A percentile compares a stretch with the other conserved stretches of the same genome.
Evolutionary conservation across 2,888 invertebrate genomes (phyloP).

Genomic region (Carterocephalus palaemon): DNA sequence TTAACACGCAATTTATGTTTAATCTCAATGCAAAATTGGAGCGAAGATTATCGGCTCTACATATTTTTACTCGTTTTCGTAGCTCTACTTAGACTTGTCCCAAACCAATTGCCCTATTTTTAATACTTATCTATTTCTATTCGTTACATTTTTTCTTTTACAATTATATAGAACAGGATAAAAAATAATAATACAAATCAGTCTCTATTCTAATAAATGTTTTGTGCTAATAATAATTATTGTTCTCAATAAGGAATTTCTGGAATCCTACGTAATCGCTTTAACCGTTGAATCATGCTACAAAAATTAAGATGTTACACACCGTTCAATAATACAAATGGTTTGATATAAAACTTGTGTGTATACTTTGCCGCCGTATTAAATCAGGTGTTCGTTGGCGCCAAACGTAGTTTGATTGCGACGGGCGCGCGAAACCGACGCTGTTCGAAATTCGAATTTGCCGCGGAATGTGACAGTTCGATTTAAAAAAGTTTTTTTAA

Average conservation of each 20-base stretch:
- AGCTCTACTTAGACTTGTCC: no score
- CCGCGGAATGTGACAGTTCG: slow-evolving; percentile 50
- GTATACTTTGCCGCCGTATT: slow-evolving; percentile 39
- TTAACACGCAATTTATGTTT: no score
- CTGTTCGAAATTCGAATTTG: slow-evolving; percentile 37
- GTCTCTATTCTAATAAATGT: not conserved
- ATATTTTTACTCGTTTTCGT: no score
- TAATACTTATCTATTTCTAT: no score
- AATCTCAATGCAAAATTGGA: no score
- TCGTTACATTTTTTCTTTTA: no score
- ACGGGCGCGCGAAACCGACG: slow-evolving; percentile 43
- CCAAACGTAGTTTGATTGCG: slow-evolving; percentile 46
- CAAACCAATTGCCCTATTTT: no score
- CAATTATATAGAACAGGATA: no score
- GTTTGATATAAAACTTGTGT: slow-evolving; percentile 32
- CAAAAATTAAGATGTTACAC: slow-evolving; percentile 30
- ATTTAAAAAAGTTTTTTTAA: slow-evolving; percentile 24
- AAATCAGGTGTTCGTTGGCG: slow-evolving; percentile 44
- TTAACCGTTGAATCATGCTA: slow-evolving; percentile 24
- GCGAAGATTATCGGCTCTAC: no score
- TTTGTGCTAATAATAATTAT: slow-evolving; percentile 3
- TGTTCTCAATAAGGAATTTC: slow-evolving; percentile 3
- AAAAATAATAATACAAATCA: no score
- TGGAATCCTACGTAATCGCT: slow-evolving; percentile 18
- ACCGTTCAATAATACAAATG: slow-evolving; percentile 29